A percentile compares a stretch with the other conserved stretches of the same genome.
These are phyloP conservation scores for Andrena minutula DNA, from an alignment of 2,888 invertebrate species.

Conservation along the genomic window DNA sequence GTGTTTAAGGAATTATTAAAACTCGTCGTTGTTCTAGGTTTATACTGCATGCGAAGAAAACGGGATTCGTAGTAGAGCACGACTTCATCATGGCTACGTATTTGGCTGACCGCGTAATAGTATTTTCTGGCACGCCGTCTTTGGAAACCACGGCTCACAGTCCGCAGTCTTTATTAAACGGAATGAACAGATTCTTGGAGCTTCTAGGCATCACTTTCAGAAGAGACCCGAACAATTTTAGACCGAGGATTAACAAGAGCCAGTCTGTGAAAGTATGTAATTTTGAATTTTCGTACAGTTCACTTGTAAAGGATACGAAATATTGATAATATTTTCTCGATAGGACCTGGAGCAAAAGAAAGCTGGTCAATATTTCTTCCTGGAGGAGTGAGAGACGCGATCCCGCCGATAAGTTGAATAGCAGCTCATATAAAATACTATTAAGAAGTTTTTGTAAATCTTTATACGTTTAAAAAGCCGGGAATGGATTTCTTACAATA, in stretches of 20 bases:
- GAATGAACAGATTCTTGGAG: slow-evolving; percentile 99
- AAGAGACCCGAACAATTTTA: slow-evolving; percentile 98
- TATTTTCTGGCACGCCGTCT: slow-evolving; percentile 98
- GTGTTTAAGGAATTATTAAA: background rate
- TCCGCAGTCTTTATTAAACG: slow-evolving; percentile 96
- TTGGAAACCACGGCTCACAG: slow-evolving; percentile 95
- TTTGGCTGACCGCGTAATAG: slow-evolving; percentile 98
- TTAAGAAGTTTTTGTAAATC: slow-evolving; percentile 67
- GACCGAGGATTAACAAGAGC: slow-evolving; percentile 98
- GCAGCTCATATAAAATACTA: slow-evolving; percentile 59
- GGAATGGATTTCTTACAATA: slow-evolving; percentile 56
- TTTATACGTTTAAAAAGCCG: slow-evolving; percentile 68
- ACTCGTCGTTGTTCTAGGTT: slow-evolving; percentile 87
- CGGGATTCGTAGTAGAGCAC: slow-evolving; percentile 99
- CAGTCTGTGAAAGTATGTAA: slow-evolving; percentile 94
- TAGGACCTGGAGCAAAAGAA: slow-evolving; percentile 98
- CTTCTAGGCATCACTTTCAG: slow-evolving; percentile 98
- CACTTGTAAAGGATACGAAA: background rate
- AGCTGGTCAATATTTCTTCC: slow-evolving; percentile 99
- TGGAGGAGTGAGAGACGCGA: slow-evolving; percentile 93
- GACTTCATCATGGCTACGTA: slow-evolving; percentile 99
- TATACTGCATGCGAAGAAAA: slow-evolving; percentile 99
- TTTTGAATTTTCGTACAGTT: background rate
- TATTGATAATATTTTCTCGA: slow-evolving; percentile 74
- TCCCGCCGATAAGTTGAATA: slow-evolving; percentile 49